Percentiles rank a stretch among this genome's conserved stretches.
These are phyloP conservation scores for Aplysina aerophoba DNA, from an alignment of 37 sponge, comb jelly and placozoan genomes.

Conservation along the genomic window DNA sequence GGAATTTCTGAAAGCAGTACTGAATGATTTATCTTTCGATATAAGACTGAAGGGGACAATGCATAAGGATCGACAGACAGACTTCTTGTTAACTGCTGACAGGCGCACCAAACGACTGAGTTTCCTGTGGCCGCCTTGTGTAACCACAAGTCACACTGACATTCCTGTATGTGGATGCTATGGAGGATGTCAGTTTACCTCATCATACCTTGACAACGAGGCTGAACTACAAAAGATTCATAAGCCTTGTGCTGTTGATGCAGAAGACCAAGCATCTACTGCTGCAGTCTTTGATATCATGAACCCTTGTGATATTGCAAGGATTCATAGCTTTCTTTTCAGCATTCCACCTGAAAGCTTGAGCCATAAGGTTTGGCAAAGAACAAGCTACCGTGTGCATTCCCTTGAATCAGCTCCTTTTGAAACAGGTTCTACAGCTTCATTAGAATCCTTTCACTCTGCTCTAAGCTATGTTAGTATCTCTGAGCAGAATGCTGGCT, in stretches of 20 bases:
- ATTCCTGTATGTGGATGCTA: conserved; percentile 60
- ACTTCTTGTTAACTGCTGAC: conserved; percentile 63
- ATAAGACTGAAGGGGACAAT: conserved; percentile 57
- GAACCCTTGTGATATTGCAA: neutral
- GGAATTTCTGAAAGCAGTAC: neutral
- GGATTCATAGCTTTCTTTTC: neutral
- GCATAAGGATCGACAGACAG: conserved; percentile 50
- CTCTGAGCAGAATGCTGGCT: neutral
- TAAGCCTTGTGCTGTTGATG: neutral
- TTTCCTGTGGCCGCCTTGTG: conserved; percentile 59
- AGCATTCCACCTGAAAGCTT: too few relatives aligned
- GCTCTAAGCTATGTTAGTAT: neutral
- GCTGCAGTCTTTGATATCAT: neutral
- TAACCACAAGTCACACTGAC: neutral
- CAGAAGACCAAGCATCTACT: neutral
- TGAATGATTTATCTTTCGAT: neutral
- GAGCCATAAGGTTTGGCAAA: too few relatives aligned
- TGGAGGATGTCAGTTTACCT: conserved; percentile 66
- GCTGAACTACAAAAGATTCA: too few relatives aligned
- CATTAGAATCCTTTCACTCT: conserved; percentile 21
- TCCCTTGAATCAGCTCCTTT: neutral
- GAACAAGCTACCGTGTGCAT: too few relatives aligned
- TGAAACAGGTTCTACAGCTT: neutral
- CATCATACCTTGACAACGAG: neutral
- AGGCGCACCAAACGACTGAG: conserved; percentile 44